These are phyloP conservation scores for Clavelina lepadiformis DNA, from an alignment of 23 tunicate genomes.

Conservation along the genomic window DNA sequence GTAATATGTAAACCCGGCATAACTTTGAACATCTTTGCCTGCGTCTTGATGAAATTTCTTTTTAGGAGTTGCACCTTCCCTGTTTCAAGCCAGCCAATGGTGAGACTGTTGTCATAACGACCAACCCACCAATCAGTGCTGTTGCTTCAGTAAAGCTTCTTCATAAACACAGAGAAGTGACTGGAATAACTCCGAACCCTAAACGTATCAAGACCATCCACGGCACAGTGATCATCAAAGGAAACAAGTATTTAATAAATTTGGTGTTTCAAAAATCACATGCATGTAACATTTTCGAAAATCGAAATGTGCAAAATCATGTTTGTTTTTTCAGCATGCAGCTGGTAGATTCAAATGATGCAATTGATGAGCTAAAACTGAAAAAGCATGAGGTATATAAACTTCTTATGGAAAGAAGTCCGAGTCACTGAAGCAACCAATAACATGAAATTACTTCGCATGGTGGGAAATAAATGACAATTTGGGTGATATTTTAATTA, in stretches of 20 bases:
- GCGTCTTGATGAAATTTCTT: too few species aligned
- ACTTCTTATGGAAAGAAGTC: background rate
- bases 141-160: conserved; percentile 70
- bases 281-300: background rate
- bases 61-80: conserved; percentile 70
- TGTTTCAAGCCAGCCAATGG: conserved; percentile 99
- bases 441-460: background rate
- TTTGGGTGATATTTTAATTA: too few species aligned
- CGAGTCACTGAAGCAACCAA: background rate
- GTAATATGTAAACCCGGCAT: too few species aligned
- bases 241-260: conserved; percentile 31
- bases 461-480: too few species aligned
- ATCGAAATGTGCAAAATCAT: background rate
- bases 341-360: conserved; percentile 78
- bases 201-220: conserved; percentile 63
- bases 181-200: conserved; percentile 45
- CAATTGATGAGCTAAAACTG: conserved; percentile 64
- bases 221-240: conserved; percentile 77
- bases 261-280: background rate
- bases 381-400: conserved; percentile 78
- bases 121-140: conserved; percentile 77
- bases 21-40: background rate
- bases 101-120: conserved; percentile 80
- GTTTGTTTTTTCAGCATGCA: conserved; percentile 29
- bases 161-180: conserved; percentile 37